Evolutionary conservation across 2,888 invertebrate genomes (phyloP).

Genomic region (Caenorhabditis becei): DNA sequence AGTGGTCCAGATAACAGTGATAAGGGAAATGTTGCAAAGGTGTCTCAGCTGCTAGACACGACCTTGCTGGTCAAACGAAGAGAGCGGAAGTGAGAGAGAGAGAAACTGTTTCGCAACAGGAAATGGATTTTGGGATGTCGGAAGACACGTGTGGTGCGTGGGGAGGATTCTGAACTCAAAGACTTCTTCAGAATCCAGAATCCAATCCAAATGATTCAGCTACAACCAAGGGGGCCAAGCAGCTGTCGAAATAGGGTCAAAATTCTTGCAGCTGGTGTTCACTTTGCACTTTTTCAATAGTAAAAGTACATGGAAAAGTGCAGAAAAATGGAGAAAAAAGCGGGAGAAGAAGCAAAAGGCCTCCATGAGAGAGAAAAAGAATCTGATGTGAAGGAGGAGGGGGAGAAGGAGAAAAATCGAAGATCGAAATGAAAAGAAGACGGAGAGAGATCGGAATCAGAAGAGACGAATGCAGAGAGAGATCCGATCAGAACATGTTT

Average conservation of each 20-base stretch:
- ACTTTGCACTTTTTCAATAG: too few relatives aligned
- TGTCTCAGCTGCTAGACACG: background rate
- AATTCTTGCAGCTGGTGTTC: too few relatives aligned
- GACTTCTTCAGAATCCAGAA: too few relatives aligned
- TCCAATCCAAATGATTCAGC: too few relatives aligned
- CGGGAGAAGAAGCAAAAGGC: background rate
- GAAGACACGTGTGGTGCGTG: too few relatives aligned
- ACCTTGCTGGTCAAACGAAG: background rate
- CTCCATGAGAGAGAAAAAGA: background rate
- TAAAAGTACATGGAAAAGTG: background rate
- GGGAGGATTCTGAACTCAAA: too few relatives aligned
- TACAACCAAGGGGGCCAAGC: too few relatives aligned
- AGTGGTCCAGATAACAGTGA: background rate
- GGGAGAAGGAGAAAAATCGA: background rate
- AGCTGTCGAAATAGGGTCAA: too few relatives aligned
- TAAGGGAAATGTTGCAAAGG: background rate
- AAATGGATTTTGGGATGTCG: too few relatives aligned
- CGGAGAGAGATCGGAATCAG: background rate
- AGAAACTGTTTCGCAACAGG: too few relatives aligned
- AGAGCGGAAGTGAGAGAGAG: background rate
- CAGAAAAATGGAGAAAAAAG: background rate
- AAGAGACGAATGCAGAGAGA: background rate
- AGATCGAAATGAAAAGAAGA: background rate
- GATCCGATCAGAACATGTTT: background rate
- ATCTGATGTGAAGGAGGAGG: background rate